Evolutionary conservation across 2,797 vertebrate species (phyloP).

Genomic region (Glossophaga mutica): DNA sequence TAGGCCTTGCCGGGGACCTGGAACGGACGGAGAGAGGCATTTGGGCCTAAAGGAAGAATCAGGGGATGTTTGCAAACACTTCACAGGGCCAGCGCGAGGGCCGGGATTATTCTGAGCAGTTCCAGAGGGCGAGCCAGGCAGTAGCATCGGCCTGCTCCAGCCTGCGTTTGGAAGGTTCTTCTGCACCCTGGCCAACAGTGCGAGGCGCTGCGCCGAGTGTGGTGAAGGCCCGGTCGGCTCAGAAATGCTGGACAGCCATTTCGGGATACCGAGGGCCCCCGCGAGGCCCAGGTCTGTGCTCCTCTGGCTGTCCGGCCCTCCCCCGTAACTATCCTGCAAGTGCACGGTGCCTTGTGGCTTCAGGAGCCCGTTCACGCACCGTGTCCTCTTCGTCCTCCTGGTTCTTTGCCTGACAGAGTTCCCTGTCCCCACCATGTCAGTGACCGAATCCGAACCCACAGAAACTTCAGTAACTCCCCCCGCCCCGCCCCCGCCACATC

Average conservation of each 20-base stretch:
- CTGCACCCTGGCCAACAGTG: not conserved
- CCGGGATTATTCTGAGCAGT: not conserved
- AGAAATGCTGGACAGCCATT: not conserved
- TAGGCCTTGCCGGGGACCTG: not conserved
- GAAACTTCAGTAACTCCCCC: not conserved
- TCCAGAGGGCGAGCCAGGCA: not conserved
- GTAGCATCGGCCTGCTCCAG: not conserved
- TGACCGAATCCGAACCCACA: not conserved
- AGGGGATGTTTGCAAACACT: not conserved
- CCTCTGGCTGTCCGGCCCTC: not conserved
- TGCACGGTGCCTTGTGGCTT: not conserved
- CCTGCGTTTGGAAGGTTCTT: not conserved
- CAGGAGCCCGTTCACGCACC: not conserved
- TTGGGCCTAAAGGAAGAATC: not conserved
- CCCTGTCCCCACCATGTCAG: not conserved
- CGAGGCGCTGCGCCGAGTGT: not conserved
- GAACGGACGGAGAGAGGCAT: fast-evolving
- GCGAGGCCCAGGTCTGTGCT: not conserved
- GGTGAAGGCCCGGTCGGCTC: not conserved
- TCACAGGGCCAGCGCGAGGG: not conserved
- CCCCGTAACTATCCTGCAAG: not conserved
- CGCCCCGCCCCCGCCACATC: not conserved
- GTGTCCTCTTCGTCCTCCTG: not conserved
- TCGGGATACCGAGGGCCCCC: not conserved
- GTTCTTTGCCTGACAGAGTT: not conserved